Percentiles rank a stretch among this genome's conserved stretches.
Evolutionary conservation across 2,113 vertebrate genomes (phyloP).

Genomic region (Capreolus pygargus): DNA sequence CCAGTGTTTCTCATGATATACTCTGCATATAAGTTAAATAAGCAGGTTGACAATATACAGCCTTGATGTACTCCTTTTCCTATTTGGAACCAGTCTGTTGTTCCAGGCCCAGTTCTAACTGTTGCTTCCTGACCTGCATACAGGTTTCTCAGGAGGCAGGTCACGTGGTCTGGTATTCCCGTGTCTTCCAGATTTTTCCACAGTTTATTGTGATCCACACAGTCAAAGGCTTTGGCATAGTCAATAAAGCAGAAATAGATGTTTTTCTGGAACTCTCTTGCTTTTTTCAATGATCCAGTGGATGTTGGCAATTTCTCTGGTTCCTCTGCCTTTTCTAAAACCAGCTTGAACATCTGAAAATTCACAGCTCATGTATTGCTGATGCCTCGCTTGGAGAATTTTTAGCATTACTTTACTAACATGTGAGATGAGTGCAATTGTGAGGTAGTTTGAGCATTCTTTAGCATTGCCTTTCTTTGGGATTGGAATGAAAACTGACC

Average conservation of each 20-base stretch:
- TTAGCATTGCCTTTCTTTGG: neutral
- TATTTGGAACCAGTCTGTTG: neutral
- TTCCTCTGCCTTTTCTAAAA: neutral
- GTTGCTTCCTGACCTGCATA: neutral
- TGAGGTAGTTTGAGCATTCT: neutral
- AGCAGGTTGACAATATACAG: neutral
- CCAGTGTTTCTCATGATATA: neutral
- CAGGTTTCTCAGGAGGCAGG: neutral
- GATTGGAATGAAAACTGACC: neutral
- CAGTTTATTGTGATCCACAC: neutral
- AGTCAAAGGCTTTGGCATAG: neutral
- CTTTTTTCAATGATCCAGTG: neutral
- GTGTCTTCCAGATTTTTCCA: neutral
- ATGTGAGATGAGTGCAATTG: neutral
- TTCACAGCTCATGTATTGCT: fast-evolving
- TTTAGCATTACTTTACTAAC: neutral
- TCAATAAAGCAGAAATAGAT: neutral
- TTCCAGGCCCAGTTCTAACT: too few relatives aligned
- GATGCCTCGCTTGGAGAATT: neutral
- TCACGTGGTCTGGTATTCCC: neutral
- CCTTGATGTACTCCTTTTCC: neutral
- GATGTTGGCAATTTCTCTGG: neutral
- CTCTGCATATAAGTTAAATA: neutral
- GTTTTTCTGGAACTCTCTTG: neutral
- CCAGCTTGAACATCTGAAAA: neutral